phyloP scores from a whole-genome alignment of 37 sponge, comb jelly and placozoan species.

The Aphrocallistes beatrix region DNA sequence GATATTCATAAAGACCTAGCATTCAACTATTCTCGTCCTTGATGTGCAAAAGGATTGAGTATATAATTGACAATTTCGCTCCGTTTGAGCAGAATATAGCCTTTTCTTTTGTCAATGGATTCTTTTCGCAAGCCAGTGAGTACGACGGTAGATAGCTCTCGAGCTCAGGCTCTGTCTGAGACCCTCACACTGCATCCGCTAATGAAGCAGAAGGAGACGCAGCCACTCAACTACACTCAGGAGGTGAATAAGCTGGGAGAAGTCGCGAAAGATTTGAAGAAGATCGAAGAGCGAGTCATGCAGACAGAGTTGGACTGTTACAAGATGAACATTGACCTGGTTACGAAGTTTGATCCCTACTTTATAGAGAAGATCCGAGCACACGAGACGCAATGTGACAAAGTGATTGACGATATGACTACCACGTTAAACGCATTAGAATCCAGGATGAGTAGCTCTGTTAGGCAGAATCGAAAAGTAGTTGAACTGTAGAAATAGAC shows the following conservation, averaged over 20 bases:
- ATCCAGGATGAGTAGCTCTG: too few species aligned
- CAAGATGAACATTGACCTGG: not conserved
- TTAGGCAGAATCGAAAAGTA: too few species aligned
- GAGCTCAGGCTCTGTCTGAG: not conserved
- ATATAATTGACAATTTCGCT: not conserved
- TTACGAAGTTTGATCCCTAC: not conserved
- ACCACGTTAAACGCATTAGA: not conserved
- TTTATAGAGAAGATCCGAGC: not conserved
- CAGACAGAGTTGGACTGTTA: not conserved
- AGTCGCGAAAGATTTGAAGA: not conserved
- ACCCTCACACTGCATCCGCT: not conserved
- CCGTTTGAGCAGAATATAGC: too few species aligned
- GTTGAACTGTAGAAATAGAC: too few species aligned
- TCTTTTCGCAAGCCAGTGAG: not conserved
- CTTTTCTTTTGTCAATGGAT: too few species aligned
- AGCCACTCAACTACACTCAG: not conserved
- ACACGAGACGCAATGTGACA: not conserved
- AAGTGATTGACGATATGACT: not conserved
- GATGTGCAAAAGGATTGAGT: not conserved
- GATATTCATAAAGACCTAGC: not conserved
- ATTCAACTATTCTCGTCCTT: not conserved
- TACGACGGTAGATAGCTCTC: not conserved
- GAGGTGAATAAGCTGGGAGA: constrained; percentile 2
- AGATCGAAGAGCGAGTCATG: not conserved
- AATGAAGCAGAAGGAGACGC: not conserved